Evolutionary conservation across 2,797 vertebrate genomes (phyloP).

Genomic region (Benthosema pterotum): DNA sequence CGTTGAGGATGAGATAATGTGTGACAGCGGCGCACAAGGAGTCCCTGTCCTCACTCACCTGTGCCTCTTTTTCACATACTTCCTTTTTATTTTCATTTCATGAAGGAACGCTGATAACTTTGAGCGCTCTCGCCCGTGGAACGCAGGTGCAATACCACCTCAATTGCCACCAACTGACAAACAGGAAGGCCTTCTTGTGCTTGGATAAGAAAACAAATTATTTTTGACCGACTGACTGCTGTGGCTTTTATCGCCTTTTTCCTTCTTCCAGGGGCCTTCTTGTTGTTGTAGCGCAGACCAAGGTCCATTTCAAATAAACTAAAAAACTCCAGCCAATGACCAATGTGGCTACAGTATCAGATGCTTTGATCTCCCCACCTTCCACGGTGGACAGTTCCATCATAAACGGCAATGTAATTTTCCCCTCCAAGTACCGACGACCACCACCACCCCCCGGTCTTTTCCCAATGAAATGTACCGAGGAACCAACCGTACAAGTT

Average conservation of each 20-base stretch:
- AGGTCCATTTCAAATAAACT: conserved; percentile 70
- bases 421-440: conserved; percentile 68
- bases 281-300: conserved; percentile 58
- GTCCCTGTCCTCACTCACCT: conserved; percentile 57
- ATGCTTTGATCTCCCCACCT: conserved; percentile 70
- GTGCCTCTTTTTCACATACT: conserved; percentile 32
- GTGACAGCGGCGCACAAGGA: conserved; percentile 59
- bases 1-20: conserved; percentile 62
- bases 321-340: conserved; percentile 64
- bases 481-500: conserved; percentile 53
- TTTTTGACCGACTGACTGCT: conserved; percentile 56
- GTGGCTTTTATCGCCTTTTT: conserved; percentile 48
- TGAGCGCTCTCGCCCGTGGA: conserved; percentile 32
- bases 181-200: conserved; percentile 57
- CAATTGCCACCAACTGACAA: conserved; percentile 48
- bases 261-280: conserved; percentile 44
- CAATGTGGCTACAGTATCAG: conserved; percentile 57
- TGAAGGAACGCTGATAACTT: conserved; percentile 63
- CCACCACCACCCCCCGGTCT: conserved; percentile 42
- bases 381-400: conserved; percentile 73
- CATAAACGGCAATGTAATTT: conserved; percentile 74
- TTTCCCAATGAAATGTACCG: conserved; percentile 72
- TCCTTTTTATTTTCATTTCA: conserved; percentile 2
- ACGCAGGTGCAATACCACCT: conserved; percentile 44
- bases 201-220: conserved; percentile 69